Evolutionary conservation across 2,888 invertebrate species (phyloP).

Genomic region (Sipha maydis): DNA sequence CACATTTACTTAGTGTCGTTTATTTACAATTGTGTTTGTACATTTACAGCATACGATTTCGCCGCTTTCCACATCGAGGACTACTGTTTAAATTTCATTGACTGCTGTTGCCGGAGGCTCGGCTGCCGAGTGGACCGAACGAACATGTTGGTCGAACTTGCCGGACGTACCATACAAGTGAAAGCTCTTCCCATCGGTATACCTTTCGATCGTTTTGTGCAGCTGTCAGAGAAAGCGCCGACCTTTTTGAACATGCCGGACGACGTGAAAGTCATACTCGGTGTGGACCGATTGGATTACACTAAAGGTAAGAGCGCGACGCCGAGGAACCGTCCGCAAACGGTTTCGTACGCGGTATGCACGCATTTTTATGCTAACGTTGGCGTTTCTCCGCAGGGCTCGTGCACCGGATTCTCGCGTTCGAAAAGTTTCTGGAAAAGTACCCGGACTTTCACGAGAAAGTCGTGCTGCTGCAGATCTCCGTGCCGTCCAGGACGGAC

Average conservation of each 20-base stretch:
- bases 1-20: too few species aligned
- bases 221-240: constrained; percentile 67
- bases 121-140: constrained; percentile 68
- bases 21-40: too few species aligned
- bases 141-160: constrained; percentile 67
- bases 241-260: constrained; percentile 66
- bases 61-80: constrained; percentile 69
- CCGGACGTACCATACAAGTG: constrained; percentile 68
- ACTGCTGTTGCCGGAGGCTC: constrained; percentile 68
- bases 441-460: constrained; percentile 68
- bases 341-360: too few species aligned
- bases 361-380: too few species aligned
- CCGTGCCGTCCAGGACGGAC: constrained; percentile 68
- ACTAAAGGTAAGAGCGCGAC: constrained; percentile 66
- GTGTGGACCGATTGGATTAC: constrained; percentile 68
- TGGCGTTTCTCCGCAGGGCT: constrained; percentile 64
- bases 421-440: constrained; percentile 67
- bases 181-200: constrained; percentile 69
- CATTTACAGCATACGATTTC: constrained; percentile 66
- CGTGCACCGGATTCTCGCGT: constrained; percentile 67
- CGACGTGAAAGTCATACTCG: constrained; percentile 67
- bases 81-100: constrained; percentile 68
- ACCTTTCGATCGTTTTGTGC: constrained; percentile 68
- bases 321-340: neutral
- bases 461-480: constrained; percentile 67